Base-by-base conservation (phyloP, 1,140 invertebrate genomes). In the Drosophila ogumai region DNA sequence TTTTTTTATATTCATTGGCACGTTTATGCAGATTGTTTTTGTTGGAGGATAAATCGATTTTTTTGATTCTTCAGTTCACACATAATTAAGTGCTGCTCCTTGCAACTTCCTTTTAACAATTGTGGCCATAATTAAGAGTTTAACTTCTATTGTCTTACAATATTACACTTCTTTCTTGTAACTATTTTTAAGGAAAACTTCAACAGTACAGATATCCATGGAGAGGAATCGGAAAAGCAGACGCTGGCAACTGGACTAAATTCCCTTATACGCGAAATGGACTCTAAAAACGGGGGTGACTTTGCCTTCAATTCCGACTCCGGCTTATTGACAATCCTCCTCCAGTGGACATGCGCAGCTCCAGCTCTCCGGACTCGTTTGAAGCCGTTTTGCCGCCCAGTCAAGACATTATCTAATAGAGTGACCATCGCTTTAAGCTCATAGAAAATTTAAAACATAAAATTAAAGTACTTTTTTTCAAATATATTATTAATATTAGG, bases 171-270 rank as follows among this genome's bases (percentile, higher is more conserved):
- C 34, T 66, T 82, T 41, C 19, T n/a, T 9, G 19, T 54, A 54
- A 61, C 34, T 36, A 22, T 19, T 71, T 79, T 66, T 49, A 6
- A 41, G 25, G 43, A 40, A 60, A 67, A 40, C 17, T 17, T 79
- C 36, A 57, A 75, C 10, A 5, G 6, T 12, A 75, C 47, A 88
- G 72, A 63, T 77, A 43, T 69, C 28, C 67, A 68, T 25, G 40
- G 72, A 76, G 63, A 68, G 74, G 59, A 79, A 80, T 82, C 79
- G 71, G 77, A 75, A 68, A 77, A 72, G 76, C 76, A 81, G 81
- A 84, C 80, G 85, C 85, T 84, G 80, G 81, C 84, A 87, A 88
- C 84, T 87, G 84, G 81, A 88, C 85, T 78, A 90, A 90, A 88
- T 88, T 88, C 84, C 85, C 82, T 84, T 71, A 90, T 74, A 84